These are phyloP conservation scores for Hesperophylax magnus DNA, from an alignment of 1,140 invertebrate genomes.

Conservation along the genomic window DNA sequence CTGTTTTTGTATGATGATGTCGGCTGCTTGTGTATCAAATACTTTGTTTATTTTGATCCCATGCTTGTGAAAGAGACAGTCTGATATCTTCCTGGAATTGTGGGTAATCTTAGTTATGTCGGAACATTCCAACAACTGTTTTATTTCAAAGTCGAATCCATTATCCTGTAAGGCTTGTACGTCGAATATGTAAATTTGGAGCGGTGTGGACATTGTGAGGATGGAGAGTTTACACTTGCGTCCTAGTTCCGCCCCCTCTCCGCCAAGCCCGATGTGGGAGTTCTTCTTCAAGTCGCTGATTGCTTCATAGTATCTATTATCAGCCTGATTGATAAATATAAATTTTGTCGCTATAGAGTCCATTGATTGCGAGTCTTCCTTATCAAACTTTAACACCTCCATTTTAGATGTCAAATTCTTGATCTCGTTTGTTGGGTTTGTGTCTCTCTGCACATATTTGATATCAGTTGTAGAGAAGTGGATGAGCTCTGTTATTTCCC, in stretches of 20 bases:
- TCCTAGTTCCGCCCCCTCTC: constrained; percentile 66
- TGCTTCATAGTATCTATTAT: constrained; percentile 65
- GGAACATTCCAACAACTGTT: constrained; percentile 65
- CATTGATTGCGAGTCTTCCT: constrained; percentile 66
- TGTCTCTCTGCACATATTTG: constrained; percentile 63
- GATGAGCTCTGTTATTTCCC: constrained; percentile 61
- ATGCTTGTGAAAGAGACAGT: constrained; percentile 69
- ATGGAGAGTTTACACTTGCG: constrained; percentile 69
- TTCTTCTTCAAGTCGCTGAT: constrained; percentile 64
- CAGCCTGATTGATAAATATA: constrained; percentile 65
- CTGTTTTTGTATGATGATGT: constrained; percentile 67
- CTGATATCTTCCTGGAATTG: constrained; percentile 68
- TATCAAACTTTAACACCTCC: constrained; percentile 63
- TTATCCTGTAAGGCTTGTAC: constrained; percentile 65
- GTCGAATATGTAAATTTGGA: constrained; percentile 70
- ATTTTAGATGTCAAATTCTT: constrained; percentile 51
- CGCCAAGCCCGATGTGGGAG: constrained; percentile 63
- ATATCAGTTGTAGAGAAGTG: constrained; percentile 67
- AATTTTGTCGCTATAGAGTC: constrained; percentile 65
- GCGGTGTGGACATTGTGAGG: constrained; percentile 65
- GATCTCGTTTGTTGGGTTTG: constrained; percentile 58
- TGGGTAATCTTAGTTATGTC: constrained; percentile 69
- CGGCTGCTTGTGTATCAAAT: constrained; percentile 71
- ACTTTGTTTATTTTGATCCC: constrained; percentile 67
- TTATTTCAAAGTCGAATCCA: constrained; percentile 67